Conservation (phyloP, 2,888 invertebrate genomes). For the Seira musarum region DNA sequence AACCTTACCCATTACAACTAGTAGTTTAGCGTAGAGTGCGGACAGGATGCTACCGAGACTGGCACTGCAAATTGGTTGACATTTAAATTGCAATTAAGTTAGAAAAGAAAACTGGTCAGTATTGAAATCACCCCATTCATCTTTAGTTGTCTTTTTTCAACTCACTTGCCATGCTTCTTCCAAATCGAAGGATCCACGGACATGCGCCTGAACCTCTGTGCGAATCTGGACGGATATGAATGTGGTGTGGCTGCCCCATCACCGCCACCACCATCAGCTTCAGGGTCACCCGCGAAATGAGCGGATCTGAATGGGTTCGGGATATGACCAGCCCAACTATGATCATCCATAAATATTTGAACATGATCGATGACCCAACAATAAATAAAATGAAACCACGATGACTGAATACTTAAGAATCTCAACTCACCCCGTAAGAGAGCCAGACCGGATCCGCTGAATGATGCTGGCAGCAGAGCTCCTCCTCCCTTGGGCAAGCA, state of each 20-base stretch:
- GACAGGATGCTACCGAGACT: conserved; percentile 91
- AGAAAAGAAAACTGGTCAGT: too few species aligned
- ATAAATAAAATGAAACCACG: background rate
- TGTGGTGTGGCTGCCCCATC: too few species aligned
- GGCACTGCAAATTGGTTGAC: conserved; percentile 86
- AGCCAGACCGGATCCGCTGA: conserved; percentile 58
- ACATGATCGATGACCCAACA: too few species aligned
- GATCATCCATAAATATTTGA: too few species aligned
- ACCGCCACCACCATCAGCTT: conserved; percentile 18
- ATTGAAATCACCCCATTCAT: too few species aligned
- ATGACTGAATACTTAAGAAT: background rate
- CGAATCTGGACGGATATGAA: background rate
- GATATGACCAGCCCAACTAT: conserved; percentile 60
- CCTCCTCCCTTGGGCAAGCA: conserved; percentile 67
- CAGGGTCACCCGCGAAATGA: conserved; percentile 40
- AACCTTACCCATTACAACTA: conserved; percentile 89
- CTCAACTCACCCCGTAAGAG: conserved; percentile 55
- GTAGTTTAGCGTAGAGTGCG: conserved; percentile 92
- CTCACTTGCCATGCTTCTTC: conserved; percentile 61
- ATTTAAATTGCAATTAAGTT: conserved; percentile 52
- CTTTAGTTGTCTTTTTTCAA: background rate
- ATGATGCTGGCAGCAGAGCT: conserved; percentile 61
- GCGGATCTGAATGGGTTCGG: conserved; percentile 42
- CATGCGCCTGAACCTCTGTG: conserved; percentile 33
- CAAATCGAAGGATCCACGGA: conserved; percentile 56